Conservation (phyloP, 2,888 invertebrate species). For the Blastobasis adustella region DNA sequence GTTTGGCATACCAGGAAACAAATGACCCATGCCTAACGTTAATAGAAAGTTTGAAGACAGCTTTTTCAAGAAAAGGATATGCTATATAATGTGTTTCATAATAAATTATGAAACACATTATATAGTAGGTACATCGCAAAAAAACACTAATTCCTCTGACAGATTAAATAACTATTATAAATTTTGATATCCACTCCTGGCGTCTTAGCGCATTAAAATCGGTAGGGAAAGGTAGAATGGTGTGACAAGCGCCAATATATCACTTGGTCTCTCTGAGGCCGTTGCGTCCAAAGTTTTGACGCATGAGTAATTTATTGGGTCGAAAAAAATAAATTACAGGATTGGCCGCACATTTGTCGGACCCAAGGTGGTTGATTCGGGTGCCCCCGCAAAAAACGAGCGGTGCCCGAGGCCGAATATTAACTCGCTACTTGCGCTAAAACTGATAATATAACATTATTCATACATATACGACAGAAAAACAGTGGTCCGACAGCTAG, state of each 20-base stretch:
- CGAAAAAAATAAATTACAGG: conserved; percentile 72
- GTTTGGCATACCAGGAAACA: too few species aligned
- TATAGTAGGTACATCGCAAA: too few species aligned
- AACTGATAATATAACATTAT: conserved; percentile 15
- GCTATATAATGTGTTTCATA: too few species aligned
- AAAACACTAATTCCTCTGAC: too few species aligned
- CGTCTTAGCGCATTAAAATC: conserved; percentile 36
- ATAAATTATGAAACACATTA: too few species aligned
- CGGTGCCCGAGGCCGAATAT: conserved; percentile 40
- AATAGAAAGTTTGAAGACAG: too few species aligned
- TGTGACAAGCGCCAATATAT: conserved; percentile 70
- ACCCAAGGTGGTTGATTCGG: conserved; percentile 69
- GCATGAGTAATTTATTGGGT: conserved; percentile 72
- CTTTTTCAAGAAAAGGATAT: too few species aligned
- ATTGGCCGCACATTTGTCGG: conserved; percentile 67
- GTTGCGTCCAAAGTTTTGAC: conserved; percentile 63
- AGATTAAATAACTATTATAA: too few species aligned
- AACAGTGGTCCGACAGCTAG: too few species aligned
- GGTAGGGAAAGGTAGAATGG: conserved; percentile 50
- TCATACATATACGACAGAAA: too few species aligned
- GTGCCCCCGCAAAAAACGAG: conserved; percentile 65
- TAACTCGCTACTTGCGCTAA: conserved; percentile 49
- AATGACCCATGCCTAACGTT: too few species aligned
- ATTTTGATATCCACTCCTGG: not conserved
- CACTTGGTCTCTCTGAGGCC: conserved; percentile 44